Conservation (phyloP, 2,888 invertebrate species). For the Cephus sareptanus region DNA sequence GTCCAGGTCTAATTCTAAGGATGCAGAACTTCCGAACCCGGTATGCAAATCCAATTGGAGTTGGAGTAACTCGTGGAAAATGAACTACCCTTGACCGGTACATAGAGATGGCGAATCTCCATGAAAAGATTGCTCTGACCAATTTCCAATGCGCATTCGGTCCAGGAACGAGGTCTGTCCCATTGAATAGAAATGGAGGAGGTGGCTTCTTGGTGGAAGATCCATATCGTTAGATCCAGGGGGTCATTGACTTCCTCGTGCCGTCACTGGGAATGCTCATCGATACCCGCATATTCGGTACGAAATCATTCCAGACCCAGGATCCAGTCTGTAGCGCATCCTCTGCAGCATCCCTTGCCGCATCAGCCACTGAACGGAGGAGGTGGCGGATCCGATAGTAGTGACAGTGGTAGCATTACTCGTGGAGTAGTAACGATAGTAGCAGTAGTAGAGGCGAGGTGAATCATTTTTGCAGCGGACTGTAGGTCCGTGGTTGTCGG, state of each 20-base stretch:
- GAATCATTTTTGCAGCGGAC: not conserved
- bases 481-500: not conserved
- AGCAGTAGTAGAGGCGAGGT: not conserved
- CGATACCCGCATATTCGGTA: not conserved
- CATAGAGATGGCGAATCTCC: not conserved
- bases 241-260: not conserved
- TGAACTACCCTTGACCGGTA: not conserved
- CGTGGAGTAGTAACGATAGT: not conserved
- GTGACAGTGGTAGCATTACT: not conserved
- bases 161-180: not conserved
- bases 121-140: slow-evolving; percentile 28
- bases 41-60: not conserved
- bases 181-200: slow-evolving; percentile 9
- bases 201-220: not conserved
- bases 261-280: not conserved
- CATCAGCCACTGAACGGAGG: not conserved
- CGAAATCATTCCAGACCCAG: not conserved
- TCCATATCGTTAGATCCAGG: not conserved
- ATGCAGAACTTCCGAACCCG: not conserved
- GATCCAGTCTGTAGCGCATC: not conserved
- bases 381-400: not conserved
- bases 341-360: not conserved
- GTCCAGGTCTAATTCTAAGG: not conserved
- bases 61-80: not conserved
- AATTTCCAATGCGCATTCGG: slow-evolving; percentile 2